Evolutionary conservation across 1,140 invertebrate species (phyloP), one percentile per base, ranked within the genome.

Genomic region (Rhopalosiphum maidis): DNA sequence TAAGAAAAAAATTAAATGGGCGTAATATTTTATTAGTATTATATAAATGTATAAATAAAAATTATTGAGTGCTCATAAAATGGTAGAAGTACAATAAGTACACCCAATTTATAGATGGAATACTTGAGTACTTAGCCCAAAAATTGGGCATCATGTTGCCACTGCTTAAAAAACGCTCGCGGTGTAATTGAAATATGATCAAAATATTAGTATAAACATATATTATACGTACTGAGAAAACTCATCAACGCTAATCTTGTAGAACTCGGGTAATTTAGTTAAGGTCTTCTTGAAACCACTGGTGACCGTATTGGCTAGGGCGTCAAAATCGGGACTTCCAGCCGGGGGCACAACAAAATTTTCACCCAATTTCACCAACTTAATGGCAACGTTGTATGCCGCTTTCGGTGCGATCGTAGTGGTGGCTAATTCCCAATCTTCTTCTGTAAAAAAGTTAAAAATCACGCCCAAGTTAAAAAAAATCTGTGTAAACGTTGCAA

Each of bases 291-390:
- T 96, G 91, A 98, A 96, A 43, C 94, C 94, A 51, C 83, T 93
- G 41, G 94, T 95, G 37, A 98, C 96, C 23, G 96, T 96, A 60
- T 96, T 96, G 1, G 97, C 96, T n/a, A 98, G 96, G 51, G 96
- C 96, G 25, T 97, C 96, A 94, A 97, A 98, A 91, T 98, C 97
- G 11, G 96, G 95, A 15, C 96, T 96, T 25, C 97, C 97, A 0
- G 95, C 95, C 82, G 96, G 95, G 0, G 98, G 98, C 5, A 97
- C 96, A 85, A 96, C 95, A 95, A 97, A 98, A 94, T 97, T 97
- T 94, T 98, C 96, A 0, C 97, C 98, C 46, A 98, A 95, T 77
- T 97, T 97, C 11, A 97, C 96, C 6, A 98, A 95, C 94, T 97
- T 97, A 0, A 98, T 95, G 94, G 97, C 96, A 30, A 98, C 95